Base-by-base conservation (phyloP, 2,888 invertebrate genomes). In the Andrena camellia region DNA sequence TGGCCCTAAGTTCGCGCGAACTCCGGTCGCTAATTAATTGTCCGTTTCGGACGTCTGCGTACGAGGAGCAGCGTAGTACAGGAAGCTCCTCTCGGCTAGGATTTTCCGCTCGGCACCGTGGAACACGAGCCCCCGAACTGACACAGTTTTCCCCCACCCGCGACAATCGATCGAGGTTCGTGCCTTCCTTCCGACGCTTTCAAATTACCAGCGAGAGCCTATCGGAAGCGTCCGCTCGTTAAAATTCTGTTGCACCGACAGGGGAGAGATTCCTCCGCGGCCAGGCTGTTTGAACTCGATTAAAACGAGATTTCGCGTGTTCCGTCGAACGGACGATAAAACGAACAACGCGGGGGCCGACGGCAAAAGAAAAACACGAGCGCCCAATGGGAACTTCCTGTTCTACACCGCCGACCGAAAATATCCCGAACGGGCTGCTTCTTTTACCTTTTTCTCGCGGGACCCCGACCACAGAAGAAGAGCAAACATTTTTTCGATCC, bases 11-110 rank as follows among this genome's bases (percentile, higher is more conserved):
- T 85, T 88, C 63, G 78, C 50, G 70, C 71, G 75, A 77, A 69
- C 86, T 80, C 23, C 54, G 80, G 62, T 57, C 72, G 77, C 76
- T 78, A 88, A 88, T 86, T 88, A 88, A 88, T 88, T 82, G 85
- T 81, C 76, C 76, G 71, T 76, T 76, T 42, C 48, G 54, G 54
- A 35, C 77, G 62, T 75, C 57, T 54, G 60, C 57, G 60, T 29
- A 70, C 42, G 68, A 35, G 60, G 63, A 75, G 29, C 33, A 4
- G 10, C 67, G 67, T 67, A 67, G 59, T 33, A 54, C 2, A 33
- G 6, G 20, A 26, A 63, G 66, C 29, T 10, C 3, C 20, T 17
- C 23, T 29, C n/a, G 35, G 31, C 5, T 52, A 48, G 31, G 60
- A 57, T 72, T 79, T 68, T 63, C 70, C 78, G 48, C 6, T n/a